Evolutionary conservation across 2,113 vertebrate genomes (phyloP), one percentile per base, ranked within the genome.

Genomic region (Nettapus auritus): DNA sequence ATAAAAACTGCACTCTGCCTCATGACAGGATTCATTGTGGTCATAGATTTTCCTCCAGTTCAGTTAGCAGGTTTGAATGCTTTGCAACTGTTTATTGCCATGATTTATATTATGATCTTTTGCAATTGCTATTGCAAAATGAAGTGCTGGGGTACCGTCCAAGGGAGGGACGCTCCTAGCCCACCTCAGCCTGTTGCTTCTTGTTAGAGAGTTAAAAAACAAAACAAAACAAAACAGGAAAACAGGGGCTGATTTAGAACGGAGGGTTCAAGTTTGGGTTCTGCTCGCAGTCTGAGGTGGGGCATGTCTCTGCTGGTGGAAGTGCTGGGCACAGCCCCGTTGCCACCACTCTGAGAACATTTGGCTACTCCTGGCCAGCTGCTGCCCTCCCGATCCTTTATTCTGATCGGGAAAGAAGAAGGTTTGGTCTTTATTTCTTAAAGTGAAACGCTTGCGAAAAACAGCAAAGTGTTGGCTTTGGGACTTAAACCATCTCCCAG

Each of bases 131-230:
- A 17, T 96, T 95, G 94, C 94, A 89, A 89, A 94, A 92, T 53
- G 70, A 59, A 76, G 44, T 33, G 67, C 81, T 57, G 69, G 42
- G 88, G 67, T 78, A 16, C 22, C 42, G 86, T 86, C 80, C 60
- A 66, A n/a, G 73, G 48, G 20, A 69, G 73, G 59, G 56, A 81
- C 57, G 53, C 44, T 82, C 42, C 22, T 55, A 78, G 56, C 90
- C 77, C 86, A 82, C 76, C 53, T 71, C 81, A 87, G 90, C 90
- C 83, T 96, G 92, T 95, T 96, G 93, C 86, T 96, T 94, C 95
- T 96, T 95, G 83, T 94, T 94, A 82, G 70, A 57, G 70, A 50
- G 63, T 78, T 23, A 88, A 89, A 93, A 86, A 74, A 40, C 20
- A 42, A 5, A n/a, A 38, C 40, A 40, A 89, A 90, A 92, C 84